phyloP scores from a whole-genome alignment of 1,140 invertebrate genomes.

The Mercenaria mercenaria region DNA sequence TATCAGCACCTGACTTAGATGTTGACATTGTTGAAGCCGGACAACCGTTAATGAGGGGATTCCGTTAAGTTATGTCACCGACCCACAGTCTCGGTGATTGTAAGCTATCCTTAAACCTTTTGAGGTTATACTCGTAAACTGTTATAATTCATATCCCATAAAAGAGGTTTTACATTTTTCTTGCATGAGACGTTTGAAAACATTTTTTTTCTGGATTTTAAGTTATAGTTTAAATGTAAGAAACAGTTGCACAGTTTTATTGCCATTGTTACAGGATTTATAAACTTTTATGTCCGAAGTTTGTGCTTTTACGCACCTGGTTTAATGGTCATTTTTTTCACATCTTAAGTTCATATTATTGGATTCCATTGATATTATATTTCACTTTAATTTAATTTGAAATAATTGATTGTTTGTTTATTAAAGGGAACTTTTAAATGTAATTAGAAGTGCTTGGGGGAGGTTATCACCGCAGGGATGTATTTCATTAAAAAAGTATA shows the following conservation, averaged over 20 bases:
- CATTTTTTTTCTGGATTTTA: neutral
- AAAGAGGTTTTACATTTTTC: neutral
- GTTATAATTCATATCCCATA: neutral
- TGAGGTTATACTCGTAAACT: neutral
- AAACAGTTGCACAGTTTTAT: no score
- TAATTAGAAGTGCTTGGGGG: no score
- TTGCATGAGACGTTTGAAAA: neutral
- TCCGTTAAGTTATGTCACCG: neutral
- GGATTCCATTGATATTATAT: no score
- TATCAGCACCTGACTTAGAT: neutral
- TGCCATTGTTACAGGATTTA: no score
- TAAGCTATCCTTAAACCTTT: neutral
- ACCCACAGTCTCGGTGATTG: neutral
- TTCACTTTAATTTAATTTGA: no score
- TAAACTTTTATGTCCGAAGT: no score
- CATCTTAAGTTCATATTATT: no score
- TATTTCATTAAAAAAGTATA: no score
- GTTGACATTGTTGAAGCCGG: neutral
- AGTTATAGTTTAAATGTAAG: no score
- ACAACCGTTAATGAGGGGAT: neutral
- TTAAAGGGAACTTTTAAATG: no score
- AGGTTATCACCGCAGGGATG: no score
- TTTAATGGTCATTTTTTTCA: neutral
- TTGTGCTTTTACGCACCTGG: neutral
- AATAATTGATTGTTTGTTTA: no score